Base-by-base conservation (phyloP, 2,888 invertebrate genomes). In the Sinopyrophorus schimmeli region DNA sequence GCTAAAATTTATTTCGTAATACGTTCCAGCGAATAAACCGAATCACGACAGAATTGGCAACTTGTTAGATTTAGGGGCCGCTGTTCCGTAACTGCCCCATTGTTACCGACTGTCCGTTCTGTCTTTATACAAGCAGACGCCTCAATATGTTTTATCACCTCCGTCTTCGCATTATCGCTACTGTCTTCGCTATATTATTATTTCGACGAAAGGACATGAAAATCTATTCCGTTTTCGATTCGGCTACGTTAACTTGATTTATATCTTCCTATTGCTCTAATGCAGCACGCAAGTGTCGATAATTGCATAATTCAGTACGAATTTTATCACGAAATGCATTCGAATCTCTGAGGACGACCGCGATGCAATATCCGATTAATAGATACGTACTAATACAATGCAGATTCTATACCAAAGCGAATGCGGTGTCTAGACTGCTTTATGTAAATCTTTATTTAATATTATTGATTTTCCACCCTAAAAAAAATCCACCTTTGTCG, bases 21-120 rank as follows among this genome's bases (percentile, higher is more conserved):
- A 31, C 38, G 30, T 30, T 9, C 7, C 38, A 28, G 31, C 31
- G 38, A 46, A 46, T 46, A 39, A 49, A 49, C 38, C 27, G 37
- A 49, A 49, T 43, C 49, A 43, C 32, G 38, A 9, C 32, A 38
- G 32, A 49, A 49, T 49, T 49, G 43, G 49, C 49, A 49, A 49
- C 49, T 49, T 49, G 49, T 49, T 49, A 49, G 49, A 49, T 49
- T 49, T 49, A 49, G 38, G 44, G 38, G 28, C 32, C 38, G 16
- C 23, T 23, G 38, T 43, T 49, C 38, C 39, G 31, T 43, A 49
- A 43, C 43, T 49, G 27, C 43, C 49, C 38, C 43, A 49, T 49
- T 49, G 49, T 44, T 43, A 43, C 49, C 43, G 31, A 43, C 32
- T 43, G 43, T 38, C 48, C 37, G 24, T 42, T 31, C 30, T 20